These are phyloP conservation scores for Trichomycterus rosablanca DNA, from an alignment of 2,113 vertebrate species.

Conservation along the genomic window DNA sequence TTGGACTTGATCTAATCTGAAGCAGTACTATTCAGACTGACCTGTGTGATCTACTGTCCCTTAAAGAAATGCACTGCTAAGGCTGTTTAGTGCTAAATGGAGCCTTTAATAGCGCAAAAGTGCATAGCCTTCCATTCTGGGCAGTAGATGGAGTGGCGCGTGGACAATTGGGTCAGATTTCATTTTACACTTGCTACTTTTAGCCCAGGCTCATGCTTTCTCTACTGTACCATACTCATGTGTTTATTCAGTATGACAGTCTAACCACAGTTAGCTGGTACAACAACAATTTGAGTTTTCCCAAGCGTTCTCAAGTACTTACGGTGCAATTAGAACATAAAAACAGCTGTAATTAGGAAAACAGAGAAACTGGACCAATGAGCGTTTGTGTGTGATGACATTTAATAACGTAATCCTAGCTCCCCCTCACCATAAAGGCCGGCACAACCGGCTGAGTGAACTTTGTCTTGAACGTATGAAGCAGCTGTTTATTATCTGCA, in stretches of 20 bases:
- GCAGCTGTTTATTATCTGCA: slow-evolving; percentile 76
- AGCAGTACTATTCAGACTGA: too few species aligned
- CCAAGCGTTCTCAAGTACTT: too few species aligned
- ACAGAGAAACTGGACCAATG: too few species aligned
- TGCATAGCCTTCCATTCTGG: slow-evolving; percentile 5
- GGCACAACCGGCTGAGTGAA: slow-evolving; percentile 86
- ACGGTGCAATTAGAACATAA: too few species aligned
- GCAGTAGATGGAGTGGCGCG: slow-evolving; percentile 7
- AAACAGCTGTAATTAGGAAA: too few species aligned
- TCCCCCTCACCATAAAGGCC: slow-evolving; percentile 83
- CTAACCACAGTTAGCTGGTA: background rate
- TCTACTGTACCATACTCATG: background rate
- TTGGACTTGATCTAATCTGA: too few species aligned
- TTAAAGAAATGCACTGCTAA: background rate
- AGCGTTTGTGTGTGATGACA: too few species aligned
- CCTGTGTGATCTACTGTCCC: slow-evolving; percentile 9
- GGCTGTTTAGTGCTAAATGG: background rate
- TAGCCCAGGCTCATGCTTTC: slow-evolving; percentile 13
- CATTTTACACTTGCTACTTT: slow-evolving; percentile 24
- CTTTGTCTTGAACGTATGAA: slow-evolving; percentile 85
- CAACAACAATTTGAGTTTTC: too few species aligned
- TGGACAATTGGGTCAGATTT: slow-evolving; percentile 19
- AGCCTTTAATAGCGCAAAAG: too few species aligned
- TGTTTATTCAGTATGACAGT: slow-evolving; percentile 4
- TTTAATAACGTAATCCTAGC: background rate